Percentiles rank a stretch among this genome's conserved stretches.
These are phyloP conservation scores for Callimico goeldii DNA, from an alignment of 2,797 vertebrate species.

Conservation along the genomic window DNA sequence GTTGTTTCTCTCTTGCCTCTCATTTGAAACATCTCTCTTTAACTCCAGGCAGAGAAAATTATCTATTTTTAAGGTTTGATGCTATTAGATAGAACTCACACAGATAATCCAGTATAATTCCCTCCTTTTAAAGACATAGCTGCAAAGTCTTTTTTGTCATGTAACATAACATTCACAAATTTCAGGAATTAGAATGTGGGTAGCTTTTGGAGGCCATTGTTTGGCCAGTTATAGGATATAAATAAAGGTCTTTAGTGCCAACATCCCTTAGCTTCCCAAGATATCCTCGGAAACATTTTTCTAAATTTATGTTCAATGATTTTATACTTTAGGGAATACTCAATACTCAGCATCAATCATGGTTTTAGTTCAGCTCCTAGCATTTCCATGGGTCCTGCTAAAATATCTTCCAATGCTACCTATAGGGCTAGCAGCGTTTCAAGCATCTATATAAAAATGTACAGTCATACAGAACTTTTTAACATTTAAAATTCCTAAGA, in stretches of 20 bases:
- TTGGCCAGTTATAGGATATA: neutral
- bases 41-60: neutral
- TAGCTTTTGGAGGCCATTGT: neutral
- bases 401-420: neutral
- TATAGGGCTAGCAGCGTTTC: neutral
- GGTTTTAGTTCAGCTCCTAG: neutral
- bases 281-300: neutral
- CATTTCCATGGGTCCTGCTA: neutral
- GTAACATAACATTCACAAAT: neutral
- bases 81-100: neutral
- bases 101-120: neutral
- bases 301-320: neutral
- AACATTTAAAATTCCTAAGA: neutral
- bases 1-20: neutral
- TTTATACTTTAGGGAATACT: neutral
- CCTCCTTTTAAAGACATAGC: neutral
- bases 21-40: neutral
- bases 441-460: neutral
- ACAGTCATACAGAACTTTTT: neutral
- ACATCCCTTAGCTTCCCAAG: neutral
- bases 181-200: neutral
- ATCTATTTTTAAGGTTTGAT: neutral
- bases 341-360: neutral
- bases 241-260: conserved; percentile 5
- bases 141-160: neutral